phyloP scores from a whole-genome alignment of 2,797 vertebrate species.

The Melanotaenia trifasciata region DNA sequence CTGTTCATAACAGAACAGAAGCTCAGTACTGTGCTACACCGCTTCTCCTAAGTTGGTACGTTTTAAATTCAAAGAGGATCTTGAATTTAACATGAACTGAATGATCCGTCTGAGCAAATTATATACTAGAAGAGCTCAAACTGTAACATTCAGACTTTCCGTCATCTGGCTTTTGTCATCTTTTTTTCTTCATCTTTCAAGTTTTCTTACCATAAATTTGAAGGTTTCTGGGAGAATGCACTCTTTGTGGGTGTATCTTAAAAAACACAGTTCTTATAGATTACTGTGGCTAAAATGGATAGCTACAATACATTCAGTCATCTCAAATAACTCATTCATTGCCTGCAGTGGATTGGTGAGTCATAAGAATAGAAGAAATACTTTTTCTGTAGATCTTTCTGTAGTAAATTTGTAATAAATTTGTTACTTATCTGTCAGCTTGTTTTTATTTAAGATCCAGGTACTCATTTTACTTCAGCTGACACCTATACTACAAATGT shows the following conservation, averaged over 20 bases:
- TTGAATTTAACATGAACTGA: slow-evolving; percentile 7
- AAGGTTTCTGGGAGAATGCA: slow-evolving; percentile 13
- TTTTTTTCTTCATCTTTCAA: slow-evolving; percentile 5
- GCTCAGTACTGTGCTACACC: not conserved
- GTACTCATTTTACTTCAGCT: slow-evolving; percentile 47
- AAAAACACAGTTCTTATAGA: slow-evolving; percentile 25
- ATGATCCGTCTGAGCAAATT: slow-evolving; percentile 2
- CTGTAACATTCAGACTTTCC: not conserved
- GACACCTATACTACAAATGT: slow-evolving; percentile 49
- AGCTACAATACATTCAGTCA: slow-evolving; percentile 33
- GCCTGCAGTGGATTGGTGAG: slow-evolving; percentile 35
- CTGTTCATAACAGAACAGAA: slow-evolving; percentile 18
- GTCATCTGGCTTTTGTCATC: not conserved
- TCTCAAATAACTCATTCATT: slow-evolving; percentile 40
- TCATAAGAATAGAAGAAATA: slow-evolving; percentile 51
- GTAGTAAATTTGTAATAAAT: slow-evolving; percentile 20
- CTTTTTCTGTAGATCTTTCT: slow-evolving; percentile 39
- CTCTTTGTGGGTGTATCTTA: slow-evolving; percentile 31
- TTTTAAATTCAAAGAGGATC: slow-evolving; percentile 11
- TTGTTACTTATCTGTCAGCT: slow-evolving; percentile 34
- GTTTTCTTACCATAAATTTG: slow-evolving; percentile 53
- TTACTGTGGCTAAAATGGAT: slow-evolving; percentile 56
- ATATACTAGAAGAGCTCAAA: slow-evolving; percentile 13
- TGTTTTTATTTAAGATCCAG: slow-evolving; percentile 35
- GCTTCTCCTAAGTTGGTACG: slow-evolving; percentile 7